phyloP scores from a whole-genome alignment of 2,113 vertebrate species.

The Nerophis ophidion region DNA sequence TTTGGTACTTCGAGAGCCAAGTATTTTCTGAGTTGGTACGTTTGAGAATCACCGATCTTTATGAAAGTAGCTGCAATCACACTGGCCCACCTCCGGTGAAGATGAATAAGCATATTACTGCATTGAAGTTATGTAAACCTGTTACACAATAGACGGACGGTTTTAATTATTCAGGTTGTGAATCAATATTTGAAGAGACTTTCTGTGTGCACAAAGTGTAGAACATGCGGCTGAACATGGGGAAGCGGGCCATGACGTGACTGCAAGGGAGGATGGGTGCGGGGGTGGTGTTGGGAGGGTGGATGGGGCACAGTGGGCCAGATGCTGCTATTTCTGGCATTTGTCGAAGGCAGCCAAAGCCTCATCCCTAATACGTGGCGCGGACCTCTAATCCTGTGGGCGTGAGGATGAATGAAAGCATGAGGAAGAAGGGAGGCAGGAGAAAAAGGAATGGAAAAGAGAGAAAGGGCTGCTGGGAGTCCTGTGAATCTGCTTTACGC shows the following conservation, averaged over 20 bases:
- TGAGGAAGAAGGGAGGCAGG: slow-evolving; percentile 60
- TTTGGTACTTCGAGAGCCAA: too few relatives aligned
- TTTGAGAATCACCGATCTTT: too few relatives aligned
- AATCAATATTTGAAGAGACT: slow-evolving; percentile 54
- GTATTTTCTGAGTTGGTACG: too few relatives aligned
- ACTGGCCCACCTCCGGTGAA: too few relatives aligned
- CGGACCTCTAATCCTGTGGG: slow-evolving; percentile 65
- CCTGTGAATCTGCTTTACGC: slow-evolving; percentile 72
- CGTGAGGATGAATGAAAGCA: slow-evolving; percentile 63
- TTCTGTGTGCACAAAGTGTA: slow-evolving; percentile 20
- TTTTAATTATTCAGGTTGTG: slow-evolving; percentile 52
- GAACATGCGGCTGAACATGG: slow-evolving; percentile 32
- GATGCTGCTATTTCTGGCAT: slow-evolving; percentile 66
- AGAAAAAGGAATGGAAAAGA: slow-evolving; percentile 57
- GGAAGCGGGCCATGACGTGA: slow-evolving; percentile 34
- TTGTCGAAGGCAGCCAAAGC: slow-evolving; percentile 58
- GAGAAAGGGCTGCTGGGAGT: slow-evolving; percentile 69
- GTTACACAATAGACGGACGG: slow-evolving; percentile 55
- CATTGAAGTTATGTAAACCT: slow-evolving; percentile 54
- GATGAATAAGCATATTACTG: slow-evolving; percentile 29
- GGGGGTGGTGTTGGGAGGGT: slow-evolving; percentile 16
- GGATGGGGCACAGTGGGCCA: slow-evolving; percentile 48
- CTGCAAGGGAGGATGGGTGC: not conserved
- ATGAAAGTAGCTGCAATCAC: not conserved
- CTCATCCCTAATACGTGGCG: slow-evolving; percentile 60